Evolutionary conservation across 1,140 invertebrate genomes (phyloP).

Genomic region (Lasaia peninsularis): DNA sequence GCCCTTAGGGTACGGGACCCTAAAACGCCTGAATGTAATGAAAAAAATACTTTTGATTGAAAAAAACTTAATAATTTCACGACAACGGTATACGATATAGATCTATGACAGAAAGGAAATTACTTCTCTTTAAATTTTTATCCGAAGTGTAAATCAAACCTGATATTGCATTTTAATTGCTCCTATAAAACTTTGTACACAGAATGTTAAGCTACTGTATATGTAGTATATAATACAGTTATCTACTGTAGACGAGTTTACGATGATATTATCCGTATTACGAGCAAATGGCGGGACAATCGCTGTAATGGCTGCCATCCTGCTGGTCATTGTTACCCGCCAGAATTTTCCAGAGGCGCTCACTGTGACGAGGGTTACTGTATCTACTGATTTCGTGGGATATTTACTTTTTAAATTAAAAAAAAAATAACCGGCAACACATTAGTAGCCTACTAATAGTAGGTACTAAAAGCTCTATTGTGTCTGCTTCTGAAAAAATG

Average conservation of each 20-base stretch:
- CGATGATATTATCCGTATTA: slow-evolving; percentile 40
- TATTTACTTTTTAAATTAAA: not conserved
- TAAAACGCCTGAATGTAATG: no score
- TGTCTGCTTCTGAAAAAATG: no score
- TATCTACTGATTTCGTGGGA: not conserved
- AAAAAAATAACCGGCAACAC: not conserved
- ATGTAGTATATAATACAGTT: not conserved
- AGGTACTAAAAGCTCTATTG: no score
- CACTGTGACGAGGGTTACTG: slow-evolving; percentile 1
- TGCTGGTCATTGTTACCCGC: slow-evolving; percentile 52
- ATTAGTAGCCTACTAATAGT: no score
- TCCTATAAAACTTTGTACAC: not conserved
- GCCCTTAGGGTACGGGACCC: no score
- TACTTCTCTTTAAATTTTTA: no score
- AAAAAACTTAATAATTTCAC: no score
- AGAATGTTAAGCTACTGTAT: not conserved
- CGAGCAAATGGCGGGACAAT: slow-evolving; percentile 47
- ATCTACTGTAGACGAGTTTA: slow-evolving; percentile 8
- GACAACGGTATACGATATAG: no score
- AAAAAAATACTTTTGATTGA: no score
- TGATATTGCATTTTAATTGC: not conserved
- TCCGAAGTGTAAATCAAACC: no score
- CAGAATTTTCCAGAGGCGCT: slow-evolving; percentile 67
- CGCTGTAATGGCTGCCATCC: slow-evolving; percentile 57
- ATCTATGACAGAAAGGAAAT: no score